Evolutionary conservation across 2,888 invertebrate species (phyloP), one percentile per base, ranked within the genome.

Genomic region (Brachypterus glaber): DNA sequence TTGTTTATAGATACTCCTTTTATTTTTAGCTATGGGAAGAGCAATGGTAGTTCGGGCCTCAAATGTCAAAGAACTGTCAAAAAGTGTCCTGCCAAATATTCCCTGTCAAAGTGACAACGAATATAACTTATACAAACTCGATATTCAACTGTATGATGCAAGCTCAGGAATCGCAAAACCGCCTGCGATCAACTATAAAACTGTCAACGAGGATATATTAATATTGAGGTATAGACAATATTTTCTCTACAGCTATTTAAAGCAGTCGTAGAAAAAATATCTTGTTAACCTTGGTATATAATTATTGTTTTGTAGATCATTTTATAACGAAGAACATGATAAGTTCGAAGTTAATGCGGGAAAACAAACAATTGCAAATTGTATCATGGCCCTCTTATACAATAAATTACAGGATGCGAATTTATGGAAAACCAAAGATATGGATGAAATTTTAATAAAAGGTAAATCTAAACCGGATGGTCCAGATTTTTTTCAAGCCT

Each of bases 41-140:
- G 66, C 68, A 3, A 69, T 69, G 37, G 54, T 67, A 1, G 40
- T 70, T 1, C 54, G 71, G 21, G 51, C 64, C 0, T 36, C 54
- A 2, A 46, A 53, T 13, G 34, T 63, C 0, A 49, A 55, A 0
- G 62, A 64, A 14, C 30, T 72, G 4, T 58, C 59, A 1, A 50
- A 54, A 2, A 40, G 59, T 2, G 57, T 70, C 14, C 52, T 62
- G 39, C 49, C 53, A 2, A 68, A 66, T 42, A 39, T 67, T 2
- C 21, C 27, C 5, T n/a, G n/a, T n/a, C n/a, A n/a, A n/a, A n/a
- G n/a, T n/a, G n/a, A n/a, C n/a, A n/a, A n/a, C n/a, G n/a, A n/a
- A n/a, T n/a, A n/a, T n/a, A n/a, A n/a, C n/a, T n/a, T n/a, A n/a
- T n/a, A n/a, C n/a, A n/a, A n/a, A n/a, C n/a, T n/a, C n/a, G n/a